Base-by-base conservation (phyloP, 2,888 invertebrate species). In the Archaeoteleia sp. region DNA sequence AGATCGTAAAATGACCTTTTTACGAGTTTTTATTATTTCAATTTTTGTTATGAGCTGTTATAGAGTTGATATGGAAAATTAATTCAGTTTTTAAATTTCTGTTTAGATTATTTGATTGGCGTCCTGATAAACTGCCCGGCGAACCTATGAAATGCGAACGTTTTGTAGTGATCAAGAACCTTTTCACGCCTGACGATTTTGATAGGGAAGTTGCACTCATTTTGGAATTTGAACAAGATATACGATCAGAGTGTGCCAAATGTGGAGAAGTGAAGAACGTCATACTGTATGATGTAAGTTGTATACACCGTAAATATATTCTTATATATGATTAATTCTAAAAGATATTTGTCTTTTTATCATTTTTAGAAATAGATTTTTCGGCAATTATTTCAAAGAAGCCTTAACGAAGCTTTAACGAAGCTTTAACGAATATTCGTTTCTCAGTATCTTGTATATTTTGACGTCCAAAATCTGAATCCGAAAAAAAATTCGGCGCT, bases 261-360 rank as follows among this genome's bases (percentile, higher is more conserved):
- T 95, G 94, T 85, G 99, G 99, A 3, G 92, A 92, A 53, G 96
- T 98, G 0, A 91, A 93, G 71, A 97, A 96, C 88, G 94, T 99
- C 13, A 89, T 93, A 0, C 89, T 98, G 29, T 96, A 92, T 86
- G 98, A 98, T 87, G 93, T 93, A 85, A 90, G 91, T 88, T 5
- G 12, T 32, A n/a, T n/a, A n/a, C n/a, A n/a, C n/a, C n/a, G n/a
- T n/a, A n/a, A n/a, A n/a, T n/a, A n/a, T n/a, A n/a, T n/a, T n/a
- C n/a, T n/a, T n/a, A n/a, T n/a, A n/a, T n/a, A n/a, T n/a, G n/a
- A n/a, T n/a, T n/a, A n/a, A n/a, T n/a, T n/a, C n/a, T n/a, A n/a
- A n/a, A n/a, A n/a, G n/a, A n/a, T n/a, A n/a, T n/a, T n/a, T n/a
- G n/a, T n/a, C n/a, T n/a, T n/a, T n/a, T n/a, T n/a, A n/a, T n/a